Conservation (phyloP, 2,888 invertebrate species). For the Hirtodrosophila trivittata region DNA sequence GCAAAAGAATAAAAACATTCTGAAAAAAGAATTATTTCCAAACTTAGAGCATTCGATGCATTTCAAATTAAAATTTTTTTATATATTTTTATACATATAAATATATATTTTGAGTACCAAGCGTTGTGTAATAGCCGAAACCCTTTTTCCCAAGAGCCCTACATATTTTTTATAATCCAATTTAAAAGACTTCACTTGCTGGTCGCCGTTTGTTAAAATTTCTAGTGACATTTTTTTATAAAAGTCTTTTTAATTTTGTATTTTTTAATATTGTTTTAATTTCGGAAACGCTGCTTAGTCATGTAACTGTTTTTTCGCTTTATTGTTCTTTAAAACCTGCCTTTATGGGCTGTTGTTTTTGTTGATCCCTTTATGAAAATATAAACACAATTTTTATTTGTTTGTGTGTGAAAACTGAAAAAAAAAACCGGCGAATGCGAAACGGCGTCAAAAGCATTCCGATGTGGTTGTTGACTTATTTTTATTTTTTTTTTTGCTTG, state of each 20-base stretch:
- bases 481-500: conserved; percentile 36
- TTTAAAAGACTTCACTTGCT: conserved; percentile 42
- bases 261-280: too few relatives aligned
- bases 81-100: not conserved
- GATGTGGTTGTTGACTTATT: conserved; percentile 72
- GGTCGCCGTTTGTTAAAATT: conserved; percentile 14
- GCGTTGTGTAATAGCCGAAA: not conserved
- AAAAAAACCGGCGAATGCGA: conserved; percentile 40
- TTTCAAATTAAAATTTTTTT: too few relatives aligned
- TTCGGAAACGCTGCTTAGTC: conserved; percentile 32
- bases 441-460: conserved; percentile 61
- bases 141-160: not conserved
- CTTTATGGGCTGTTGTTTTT: conserved; percentile 22
- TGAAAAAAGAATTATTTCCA: too few relatives aligned
- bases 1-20: too few relatives aligned
- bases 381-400: conserved; percentile 47
- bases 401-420: conserved; percentile 47
- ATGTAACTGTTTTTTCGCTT: conserved; percentile 54
- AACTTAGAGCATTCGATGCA: too few relatives aligned
- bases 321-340: conserved; percentile 35
- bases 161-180: conserved; percentile 54
- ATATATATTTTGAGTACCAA: not conserved
- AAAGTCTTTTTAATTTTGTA: conserved; percentile 22
- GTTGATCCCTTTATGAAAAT: conserved; percentile 42
- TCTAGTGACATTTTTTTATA: conserved; percentile 33